A percentile compares a stretch with the other conserved stretches of the same genome.
Evolutionary conservation across 2,113 vertebrate species (phyloP).

Genomic region (Plectropomus leopardus): DNA sequence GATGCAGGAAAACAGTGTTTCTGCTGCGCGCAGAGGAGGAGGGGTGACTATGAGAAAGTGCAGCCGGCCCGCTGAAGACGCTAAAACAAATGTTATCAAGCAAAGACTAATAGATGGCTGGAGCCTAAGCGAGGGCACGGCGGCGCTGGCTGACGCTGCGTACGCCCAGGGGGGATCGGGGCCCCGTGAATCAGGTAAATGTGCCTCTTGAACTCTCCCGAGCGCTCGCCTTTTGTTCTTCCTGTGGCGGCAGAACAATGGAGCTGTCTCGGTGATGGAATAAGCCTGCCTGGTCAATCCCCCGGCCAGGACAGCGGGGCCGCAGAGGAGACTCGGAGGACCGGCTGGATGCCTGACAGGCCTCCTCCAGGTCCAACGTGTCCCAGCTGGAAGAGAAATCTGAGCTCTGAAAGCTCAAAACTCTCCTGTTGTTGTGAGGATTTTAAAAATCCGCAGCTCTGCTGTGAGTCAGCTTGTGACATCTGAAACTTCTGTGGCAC

Average conservation of each 20-base stretch:
- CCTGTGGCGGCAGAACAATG: conserved; percentile 74
- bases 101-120: conserved; percentile 80
- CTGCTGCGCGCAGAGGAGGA: conserved; percentile 61
- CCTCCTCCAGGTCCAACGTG: not conserved
- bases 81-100: conserved; percentile 80
- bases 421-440: not conserved
- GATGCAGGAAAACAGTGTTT: conserved; percentile 79
- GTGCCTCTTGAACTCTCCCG: conserved; percentile 75
- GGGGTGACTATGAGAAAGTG: conserved; percentile 68
- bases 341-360: not conserved
- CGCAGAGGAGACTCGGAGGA: conserved; percentile 11
- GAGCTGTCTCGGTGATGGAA: conserved; percentile 80
- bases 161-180: conserved; percentile 57
- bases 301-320: not conserved
- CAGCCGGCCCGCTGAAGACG: conserved; percentile 27
- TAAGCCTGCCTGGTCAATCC: conserved; percentile 63
- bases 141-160: conserved; percentile 21
- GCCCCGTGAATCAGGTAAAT: conserved; percentile 81
- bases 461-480: not conserved
- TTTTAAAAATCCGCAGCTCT: not conserved
- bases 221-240: conserved; percentile 80
- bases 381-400: not conserved
- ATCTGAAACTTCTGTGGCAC: not conserved
- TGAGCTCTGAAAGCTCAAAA: not conserved
- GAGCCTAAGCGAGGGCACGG: conserved; percentile 56